These are phyloP conservation scores for Colistium nudipinnis DNA, from an alignment of 2,113 vertebrate genomes.

Conservation along the genomic window DNA sequence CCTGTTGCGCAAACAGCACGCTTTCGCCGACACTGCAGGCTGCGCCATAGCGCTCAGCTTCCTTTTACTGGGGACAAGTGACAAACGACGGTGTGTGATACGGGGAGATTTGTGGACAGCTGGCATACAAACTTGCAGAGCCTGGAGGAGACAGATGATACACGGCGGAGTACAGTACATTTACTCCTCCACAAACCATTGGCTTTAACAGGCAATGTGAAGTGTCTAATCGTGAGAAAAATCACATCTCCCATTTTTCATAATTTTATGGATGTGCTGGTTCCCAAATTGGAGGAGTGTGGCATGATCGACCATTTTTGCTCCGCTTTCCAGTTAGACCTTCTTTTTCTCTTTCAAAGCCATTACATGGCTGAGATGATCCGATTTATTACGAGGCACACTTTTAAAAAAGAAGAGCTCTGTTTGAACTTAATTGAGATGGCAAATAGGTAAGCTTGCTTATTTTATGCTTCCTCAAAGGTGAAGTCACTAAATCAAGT, in stretches of 20 bases:
- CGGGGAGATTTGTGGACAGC: conserved; percentile 60
- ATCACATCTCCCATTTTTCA: conserved; percentile 69
- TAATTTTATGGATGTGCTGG: conserved; percentile 61
- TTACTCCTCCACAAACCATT: conserved; percentile 61
- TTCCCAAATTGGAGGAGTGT: conserved; percentile 58
- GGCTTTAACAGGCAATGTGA: conserved; percentile 68
- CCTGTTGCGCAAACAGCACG: conserved; percentile 44
- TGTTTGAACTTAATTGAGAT: conserved; percentile 62
- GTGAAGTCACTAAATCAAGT: conserved; percentile 50
- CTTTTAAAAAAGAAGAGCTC: conserved; percentile 54
- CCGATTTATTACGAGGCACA: conserved; percentile 48
- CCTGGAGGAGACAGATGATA: conserved; percentile 64
- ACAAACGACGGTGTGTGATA: conserved; percentile 58
- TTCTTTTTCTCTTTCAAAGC: conserved; percentile 44
- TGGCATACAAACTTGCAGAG: conserved; percentile 56
- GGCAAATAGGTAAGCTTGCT: conserved; percentile 44
- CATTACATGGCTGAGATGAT: conserved; percentile 41
- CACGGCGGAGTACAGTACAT: conserved; percentile 65
- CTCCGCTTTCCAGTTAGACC: conserved; percentile 33
- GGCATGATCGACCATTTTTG: conserved; percentile 44
- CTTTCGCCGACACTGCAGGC: conserved; percentile 28
- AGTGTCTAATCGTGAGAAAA: conserved; percentile 70
- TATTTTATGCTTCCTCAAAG: conserved; percentile 48
- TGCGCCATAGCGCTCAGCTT: conserved; percentile 42
- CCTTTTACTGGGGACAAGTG: conserved; percentile 43